phyloP scores from a whole-genome alignment of 2,797 vertebrate genomes.

The Lacerta bilineata region DNA sequence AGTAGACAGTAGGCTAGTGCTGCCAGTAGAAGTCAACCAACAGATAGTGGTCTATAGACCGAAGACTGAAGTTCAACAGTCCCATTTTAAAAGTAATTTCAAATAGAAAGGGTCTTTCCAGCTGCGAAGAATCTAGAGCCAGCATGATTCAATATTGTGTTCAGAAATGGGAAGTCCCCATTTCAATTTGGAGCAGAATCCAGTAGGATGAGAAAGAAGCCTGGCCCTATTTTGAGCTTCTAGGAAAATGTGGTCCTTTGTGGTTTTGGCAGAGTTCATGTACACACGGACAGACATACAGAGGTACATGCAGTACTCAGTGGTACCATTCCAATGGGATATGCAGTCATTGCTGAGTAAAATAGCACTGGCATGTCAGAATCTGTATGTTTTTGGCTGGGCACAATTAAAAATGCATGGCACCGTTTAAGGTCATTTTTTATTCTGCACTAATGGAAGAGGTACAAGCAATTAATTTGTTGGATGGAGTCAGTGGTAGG shows the following conservation, averaged over 20 bases:
- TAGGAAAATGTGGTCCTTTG: background rate
- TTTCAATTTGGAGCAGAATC: background rate
- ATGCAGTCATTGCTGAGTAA: fast-evolving
- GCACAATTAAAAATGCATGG: background rate
- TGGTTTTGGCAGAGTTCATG: too few relatives aligned
- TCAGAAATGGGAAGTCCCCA: background rate
- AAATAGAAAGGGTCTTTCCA: background rate
- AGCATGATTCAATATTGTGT: background rate
- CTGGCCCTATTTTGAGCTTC: background rate
- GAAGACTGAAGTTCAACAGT: background rate
- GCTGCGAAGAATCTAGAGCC: background rate
- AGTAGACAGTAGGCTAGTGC: background rate
- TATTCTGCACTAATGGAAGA: slow-evolving; percentile 49
- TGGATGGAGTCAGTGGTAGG: slow-evolving; percentile 62
- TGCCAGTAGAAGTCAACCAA: background rate
- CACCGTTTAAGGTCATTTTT: slow-evolving; percentile 50
- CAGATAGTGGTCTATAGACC: background rate
- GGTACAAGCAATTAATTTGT: slow-evolving; percentile 70
- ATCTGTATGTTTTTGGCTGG: background rate
- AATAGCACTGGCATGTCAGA: background rate
- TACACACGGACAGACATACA: background rate
- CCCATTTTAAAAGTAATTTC: background rate
- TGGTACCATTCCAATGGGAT: background rate
- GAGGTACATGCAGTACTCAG: too few relatives aligned
- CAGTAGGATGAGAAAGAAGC: background rate